Base-by-base conservation (phyloP, 1,140 invertebrate species). In the Metopolophium dirhodum region DNA sequence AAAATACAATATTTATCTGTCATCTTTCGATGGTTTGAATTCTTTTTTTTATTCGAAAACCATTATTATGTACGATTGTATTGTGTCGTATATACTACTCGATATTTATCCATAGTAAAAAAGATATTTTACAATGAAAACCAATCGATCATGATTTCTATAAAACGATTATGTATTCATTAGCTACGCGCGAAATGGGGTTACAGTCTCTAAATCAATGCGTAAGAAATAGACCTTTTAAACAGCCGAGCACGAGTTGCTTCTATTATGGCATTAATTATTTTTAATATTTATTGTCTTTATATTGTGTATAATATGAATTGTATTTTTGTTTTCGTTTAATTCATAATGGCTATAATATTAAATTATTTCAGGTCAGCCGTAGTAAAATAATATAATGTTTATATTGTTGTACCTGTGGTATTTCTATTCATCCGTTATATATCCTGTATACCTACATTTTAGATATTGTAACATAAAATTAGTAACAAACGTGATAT, bases 401-500 rank as follows among this genome's bases (percentile, higher is more conserved):
- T 90, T 90, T 90, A 61, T 90, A 90, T 41, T 41, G 54, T 54
- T 61, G 35, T 90, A 54, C n/a, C 49, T 14, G 1, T 9, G 86
- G 88, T 61, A 61, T 61, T 90, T 61, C 51, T 89, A 89, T 89
- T 89, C 47, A 54, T 54, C 7, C 49, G 49, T 51, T 89, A 49
- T 54, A 61, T 90, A 61, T 61, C 35, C 49, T 45, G 35, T 90
- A 90, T 90, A 41, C 41, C 41, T 41, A 90, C 2, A 45, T 57
- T 61, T 90, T 41, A 41, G 2, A 45, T 90, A 90, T 57, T 45
- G n/a, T 41, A 90, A 68, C 89, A 30, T 90, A 90, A 90, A 90
- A 90, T 90, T 90, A 90, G 89, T 68, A 68, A 45, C 89, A 61
- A 90, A 90, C 89, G 89, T 90, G 89, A 90, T 90, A 68, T 90